Evolutionary conservation across 2,113 vertebrate genomes (phyloP).

Genomic region (Martes martes): DNA sequence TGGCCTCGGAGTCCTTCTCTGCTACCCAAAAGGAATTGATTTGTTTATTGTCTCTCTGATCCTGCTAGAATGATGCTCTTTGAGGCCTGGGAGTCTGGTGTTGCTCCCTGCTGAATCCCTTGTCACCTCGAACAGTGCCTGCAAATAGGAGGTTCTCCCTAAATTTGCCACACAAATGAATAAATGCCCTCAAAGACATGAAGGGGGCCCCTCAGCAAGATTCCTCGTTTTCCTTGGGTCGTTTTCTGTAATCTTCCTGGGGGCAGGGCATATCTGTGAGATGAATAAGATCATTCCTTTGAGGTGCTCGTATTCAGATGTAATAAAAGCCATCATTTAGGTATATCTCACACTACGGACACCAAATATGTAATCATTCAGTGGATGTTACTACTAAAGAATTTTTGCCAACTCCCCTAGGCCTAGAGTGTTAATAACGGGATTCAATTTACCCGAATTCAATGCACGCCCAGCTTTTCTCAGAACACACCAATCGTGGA

Average conservation of each 20-base stretch:
- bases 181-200: background rate
- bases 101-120: background rate
- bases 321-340: conserved; percentile 42
- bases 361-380: conserved; percentile 50
- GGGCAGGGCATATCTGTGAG: conserved; percentile 20
- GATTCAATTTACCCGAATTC: conserved; percentile 44
- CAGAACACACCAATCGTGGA: background rate
- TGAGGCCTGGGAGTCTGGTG: background rate
- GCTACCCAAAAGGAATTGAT: background rate
- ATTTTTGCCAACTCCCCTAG: conserved; percentile 18
- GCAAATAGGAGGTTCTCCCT: background rate
- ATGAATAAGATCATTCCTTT: conserved; percentile 50
- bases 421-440: conserved; percentile 46
- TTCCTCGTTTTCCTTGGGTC: background rate
- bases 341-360: conserved; percentile 30
- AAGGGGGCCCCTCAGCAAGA: background rate
- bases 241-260: conserved; percentile 36
- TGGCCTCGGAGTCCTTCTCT: conserved; percentile 19
- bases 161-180: conserved; percentile 12
- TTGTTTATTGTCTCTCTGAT: background rate
- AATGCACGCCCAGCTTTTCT: conserved; percentile 22
- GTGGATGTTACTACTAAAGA: conserved; percentile 22
- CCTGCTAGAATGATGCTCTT: background rate
- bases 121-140: background rate
- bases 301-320: conserved; percentile 9